phyloP scores from a whole-genome alignment of 2,888 invertebrate genomes.

The Hyposoter dolosus region DNA sequence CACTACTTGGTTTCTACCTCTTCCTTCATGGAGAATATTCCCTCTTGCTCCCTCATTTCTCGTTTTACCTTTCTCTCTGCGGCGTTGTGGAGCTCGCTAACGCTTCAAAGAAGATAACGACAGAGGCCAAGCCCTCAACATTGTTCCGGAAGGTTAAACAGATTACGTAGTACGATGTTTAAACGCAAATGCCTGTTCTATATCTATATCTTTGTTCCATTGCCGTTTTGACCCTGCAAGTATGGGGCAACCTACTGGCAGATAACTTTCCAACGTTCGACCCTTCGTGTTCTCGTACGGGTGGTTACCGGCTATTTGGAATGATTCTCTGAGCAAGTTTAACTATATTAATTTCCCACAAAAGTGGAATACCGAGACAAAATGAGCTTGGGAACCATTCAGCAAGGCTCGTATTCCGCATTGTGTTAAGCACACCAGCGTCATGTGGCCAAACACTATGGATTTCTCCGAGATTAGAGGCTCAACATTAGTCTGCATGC shows the following conservation, averaged over 20 bases:
- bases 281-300: conserved; percentile 29
- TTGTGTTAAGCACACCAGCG: not conserved
- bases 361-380: conserved; percentile 62
- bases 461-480: conserved; percentile 40
- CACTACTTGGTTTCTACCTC: conserved; percentile 56
- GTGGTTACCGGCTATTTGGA: conserved; percentile 53
- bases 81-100: conserved; percentile 78
- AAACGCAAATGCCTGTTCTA: conserved; percentile 80
- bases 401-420: conserved; percentile 11
- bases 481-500: conserved; percentile 15
- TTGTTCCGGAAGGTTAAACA: conserved; percentile 82
- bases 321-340: conserved; percentile 32
- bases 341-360: conserved; percentile 47
- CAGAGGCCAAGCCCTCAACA: conserved; percentile 73
- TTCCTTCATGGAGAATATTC: conserved; percentile 35
- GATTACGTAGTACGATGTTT: conserved; percentile 81
- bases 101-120: conserved; percentile 71
- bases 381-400: conserved; percentile 10
- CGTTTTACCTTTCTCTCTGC: conserved; percentile 76
- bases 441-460: conserved; percentile 52
- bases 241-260: conserved; percentile 4
- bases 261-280: conserved; percentile 43
- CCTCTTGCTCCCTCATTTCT: conserved; percentile 59
- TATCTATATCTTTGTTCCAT: conserved; percentile 60
- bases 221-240: conserved; percentile 39